phyloP scores from a whole-genome alignment of 2,113 vertebrate genomes.

The Athene noctua region DNA sequence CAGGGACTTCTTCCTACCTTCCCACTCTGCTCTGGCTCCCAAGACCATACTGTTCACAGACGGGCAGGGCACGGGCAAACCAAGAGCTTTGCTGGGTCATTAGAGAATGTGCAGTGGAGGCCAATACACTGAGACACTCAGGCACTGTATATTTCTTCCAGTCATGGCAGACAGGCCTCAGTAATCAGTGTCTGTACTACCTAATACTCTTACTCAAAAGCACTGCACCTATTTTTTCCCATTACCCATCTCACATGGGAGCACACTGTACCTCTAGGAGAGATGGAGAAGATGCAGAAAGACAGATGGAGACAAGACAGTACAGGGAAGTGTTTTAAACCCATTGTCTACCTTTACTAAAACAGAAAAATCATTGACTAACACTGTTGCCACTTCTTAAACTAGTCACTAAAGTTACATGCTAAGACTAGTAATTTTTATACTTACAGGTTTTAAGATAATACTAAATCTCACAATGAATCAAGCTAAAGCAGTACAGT shows the following conservation, averaged over 20 bases:
- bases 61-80: neutral
- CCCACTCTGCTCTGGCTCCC: accelerated
- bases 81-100: neutral
- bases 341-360: neutral
- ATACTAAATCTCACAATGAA: neutral
- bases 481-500: neutral
- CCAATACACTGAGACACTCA: accelerated
- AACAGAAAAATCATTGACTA: neutral
- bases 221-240: neutral
- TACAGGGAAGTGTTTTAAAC: neutral
- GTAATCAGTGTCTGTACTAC: neutral
- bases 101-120: neutral
- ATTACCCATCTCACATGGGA: neutral
- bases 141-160: neutral
- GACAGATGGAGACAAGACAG: neutral
- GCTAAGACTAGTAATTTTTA: neutral
- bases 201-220: neutral
- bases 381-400: neutral
- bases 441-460: neutral
- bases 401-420: neutral
- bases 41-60: neutral
- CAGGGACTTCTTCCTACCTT: neutral
- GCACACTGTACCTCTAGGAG: neutral
- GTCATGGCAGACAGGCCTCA: neutral
- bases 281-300: neutral